A percentile compares a stretch with the other conserved stretches of the same genome.
These are phyloP conservation scores for Trichopoda pennipes DNA, from an alignment of 2,888 invertebrate species.

Conservation along the genomic window DNA sequence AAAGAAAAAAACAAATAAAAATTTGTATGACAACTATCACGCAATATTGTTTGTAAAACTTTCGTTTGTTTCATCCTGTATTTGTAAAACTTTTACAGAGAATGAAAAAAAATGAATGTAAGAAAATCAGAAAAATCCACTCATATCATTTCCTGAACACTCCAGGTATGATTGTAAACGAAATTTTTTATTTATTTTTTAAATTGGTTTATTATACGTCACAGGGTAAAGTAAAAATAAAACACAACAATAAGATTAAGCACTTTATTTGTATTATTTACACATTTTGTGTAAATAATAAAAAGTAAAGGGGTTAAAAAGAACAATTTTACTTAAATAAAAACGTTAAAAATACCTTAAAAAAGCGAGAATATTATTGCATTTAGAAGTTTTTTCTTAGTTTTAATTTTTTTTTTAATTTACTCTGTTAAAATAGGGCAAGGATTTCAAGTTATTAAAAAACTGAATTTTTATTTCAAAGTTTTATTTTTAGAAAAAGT, in stretches of 20 bases:
- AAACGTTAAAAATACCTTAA: neutral
- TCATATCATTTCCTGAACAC: slow-evolving; percentile 22
- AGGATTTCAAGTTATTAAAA: no score
- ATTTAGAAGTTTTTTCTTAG: no score
- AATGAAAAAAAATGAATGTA: neutral
- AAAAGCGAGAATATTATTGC: no score
- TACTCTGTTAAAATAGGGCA: no score
- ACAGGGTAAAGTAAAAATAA: neutral
- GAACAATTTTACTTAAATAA: neutral
- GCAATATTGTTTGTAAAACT: no score
- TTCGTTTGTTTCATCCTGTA: no score
- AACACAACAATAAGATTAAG: neutral
- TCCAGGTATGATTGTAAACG: neutral
- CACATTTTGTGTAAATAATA: neutral
- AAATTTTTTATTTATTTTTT: neutral
- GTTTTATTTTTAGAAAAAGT: no score
- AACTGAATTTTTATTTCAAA: no score
- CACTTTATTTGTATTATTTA: neutral
- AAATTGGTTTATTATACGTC: neutral
- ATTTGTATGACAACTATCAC: no score
- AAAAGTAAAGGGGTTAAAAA: neutral
- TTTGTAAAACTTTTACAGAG: no score
- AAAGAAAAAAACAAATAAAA: no score
- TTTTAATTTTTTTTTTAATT: no score
- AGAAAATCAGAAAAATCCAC: slow-evolving; percentile 50